Base-by-base conservation (phyloP, 2,888 invertebrate genomes). In the Drosophila tanythrix region DNA sequence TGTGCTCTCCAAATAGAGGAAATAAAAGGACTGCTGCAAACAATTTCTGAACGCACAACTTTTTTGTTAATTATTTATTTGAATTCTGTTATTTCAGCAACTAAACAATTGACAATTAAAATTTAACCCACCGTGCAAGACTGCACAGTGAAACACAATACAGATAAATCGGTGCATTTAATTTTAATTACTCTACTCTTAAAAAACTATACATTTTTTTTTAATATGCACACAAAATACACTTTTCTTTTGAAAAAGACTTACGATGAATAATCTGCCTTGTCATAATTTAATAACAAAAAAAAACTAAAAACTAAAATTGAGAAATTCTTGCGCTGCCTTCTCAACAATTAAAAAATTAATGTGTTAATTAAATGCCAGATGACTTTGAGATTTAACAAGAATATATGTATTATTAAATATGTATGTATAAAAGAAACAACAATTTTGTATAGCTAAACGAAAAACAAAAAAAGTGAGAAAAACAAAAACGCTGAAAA, bases 91-190 rank as follows among this genome's bases (percentile, higher is more conserved):
- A 31, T 38, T 71, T 64, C 72, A 64, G 60, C 52, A n/a, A 52
- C 18, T 60, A 43, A 56, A 35, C 25, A 73, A 68, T 77, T 70
- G 59, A 66, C 53, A 73, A 50, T 55, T 76, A 51, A 53, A 66
- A 79, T 65, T 88, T 50, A 82, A 67, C 85, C 85, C 85, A 86
- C 85, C 85, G 89, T 89, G 85, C 85, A 72, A 81, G 60, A 82
- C 69, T 79, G 79, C 80, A 80, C 80, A 80, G 80, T 81, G 79
- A 59, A 78, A 79, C 70, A 68, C 50, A 74, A 57, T 53, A 78
- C 74, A 69, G 66, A 81, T 63, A 89, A 71, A 87, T 89, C 73
- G 87, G 74, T 84, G 84, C 84, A 84, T 84, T 84, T 84, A 89
- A 83, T 83, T 84, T 83, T 50, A 81, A 58, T 35, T 55, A 52